Evolutionary conservation across 2,888 invertebrate genomes (phyloP), one percentile per base, ranked within the genome.

Genomic region (Dryococelus australis): DNA sequence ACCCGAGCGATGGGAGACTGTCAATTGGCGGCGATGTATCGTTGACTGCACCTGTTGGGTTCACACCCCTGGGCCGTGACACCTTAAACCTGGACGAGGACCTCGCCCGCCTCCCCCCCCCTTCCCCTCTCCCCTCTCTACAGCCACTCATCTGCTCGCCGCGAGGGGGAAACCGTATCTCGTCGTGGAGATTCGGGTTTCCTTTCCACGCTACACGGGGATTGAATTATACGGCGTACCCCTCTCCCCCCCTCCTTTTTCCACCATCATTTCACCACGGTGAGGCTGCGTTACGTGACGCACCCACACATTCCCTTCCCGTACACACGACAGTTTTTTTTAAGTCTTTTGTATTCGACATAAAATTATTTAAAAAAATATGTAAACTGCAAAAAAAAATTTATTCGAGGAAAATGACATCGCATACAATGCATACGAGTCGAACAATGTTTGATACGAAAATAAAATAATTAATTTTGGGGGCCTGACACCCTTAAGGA

Each of bases 151-250:
- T 65, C 24, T 24, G 5, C 20, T 65, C 65, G 16, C 65, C 65
- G 20, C 16, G 65, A 65, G 20, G 65, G n/a, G 43, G 83, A 83
- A 83, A 83, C 83, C 10, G 83, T 83, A 83, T 83, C 83, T 43
- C 35, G 35, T 12, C 28, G 27, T 13, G 43, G 35, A 28, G 83
- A 83, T 43, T 83, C 83, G 83, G 83, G 83, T 83, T 83, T 35
- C 83, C 28, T 43, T 16, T 43, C 43, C 43, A 20, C 43, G 28
- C 83, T 83, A 83, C 83, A 83, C 83, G 83, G 83, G 43, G 83
- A 83, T 83, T 83, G 83, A 20, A 43, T 83, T 83, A 35, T 83
- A 83, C 43, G 43, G 27, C 28, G 12, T 43, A 16, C 83, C 24
- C 83, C 83, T 24, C 81, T 12, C 27, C 27, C 27, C 81, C 83